Evolutionary conservation across 2,113 vertebrate genomes (phyloP), one percentile per base, ranked within the genome.

Genomic region (Xiphophorus couchianus): DNA sequence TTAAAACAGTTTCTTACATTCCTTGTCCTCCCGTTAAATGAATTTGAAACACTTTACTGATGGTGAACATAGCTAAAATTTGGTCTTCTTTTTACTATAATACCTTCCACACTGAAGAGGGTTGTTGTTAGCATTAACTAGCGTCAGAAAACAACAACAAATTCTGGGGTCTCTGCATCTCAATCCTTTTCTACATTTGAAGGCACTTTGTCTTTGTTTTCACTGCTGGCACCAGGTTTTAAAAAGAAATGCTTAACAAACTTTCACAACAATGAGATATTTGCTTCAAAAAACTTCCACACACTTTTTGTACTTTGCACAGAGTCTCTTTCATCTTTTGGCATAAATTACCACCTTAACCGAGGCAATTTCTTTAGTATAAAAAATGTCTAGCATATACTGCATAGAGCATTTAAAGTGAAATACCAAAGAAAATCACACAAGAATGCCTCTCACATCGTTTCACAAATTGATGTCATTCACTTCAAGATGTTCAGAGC

Each of bases 391-490:
- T 10, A 65, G 22, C 27, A 0, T 19, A 33, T 19, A 33, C 5
- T 31, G 5, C 60, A 51, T 15, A 65, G 10, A 14, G n/a, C 30
- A 42, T 69, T 39, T 54, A 28, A 51, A 77, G 29, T 8, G 48
- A 63, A 65, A 22, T 5, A 31, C 42, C 42, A 17, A 68, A 48
- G 3, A 66, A 69, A 9, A 44, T 13, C 29, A 48, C 3, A 1
- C 12, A 63, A 31, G 17, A 64, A 27, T 19, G 28, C 37, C 68
- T 48, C 66, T 84, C 33, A 31, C 3, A 13, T 62, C 31, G 64
- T 74, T 82, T 42, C n/a, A 68, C 71, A 81, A 75, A 82, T 73
- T 73, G 63, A 79, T 69, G 76, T 29, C n/a, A 73, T 84, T 84
- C 85, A 78, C 69, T 84, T 71, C 35, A 76, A 76, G 60, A 78